Evolutionary conservation across 1,140 invertebrate species (phyloP).

Genomic region (Lethocerus indicus): DNA sequence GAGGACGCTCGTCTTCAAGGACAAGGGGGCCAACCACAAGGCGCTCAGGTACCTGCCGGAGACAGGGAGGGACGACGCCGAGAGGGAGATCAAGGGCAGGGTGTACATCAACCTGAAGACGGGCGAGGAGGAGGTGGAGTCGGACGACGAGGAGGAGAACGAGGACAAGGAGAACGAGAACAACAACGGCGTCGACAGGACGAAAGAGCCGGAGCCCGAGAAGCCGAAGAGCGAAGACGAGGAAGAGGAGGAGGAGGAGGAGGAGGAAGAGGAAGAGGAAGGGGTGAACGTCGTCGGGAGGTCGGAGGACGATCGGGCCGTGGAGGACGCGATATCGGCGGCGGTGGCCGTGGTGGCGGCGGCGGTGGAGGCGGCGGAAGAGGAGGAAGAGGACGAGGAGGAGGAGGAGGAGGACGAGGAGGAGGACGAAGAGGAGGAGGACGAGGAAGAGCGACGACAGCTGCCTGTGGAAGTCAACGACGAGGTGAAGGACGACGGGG

Average conservation of each 20-base stretch:
- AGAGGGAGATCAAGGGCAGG: conserved; percentile 24
- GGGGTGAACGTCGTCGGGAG: background rate
- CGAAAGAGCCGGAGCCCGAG: background rate
- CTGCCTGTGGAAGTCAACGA: no score
- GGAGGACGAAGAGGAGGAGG: no score
- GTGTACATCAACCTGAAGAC: conserved; percentile 35
- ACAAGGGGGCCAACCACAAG: conserved; percentile 21
- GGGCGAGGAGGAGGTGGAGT: conserved; percentile 27
- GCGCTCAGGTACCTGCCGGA: conserved; percentile 17
- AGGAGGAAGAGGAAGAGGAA: background rate
- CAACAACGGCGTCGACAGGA: conserved; percentile 1
- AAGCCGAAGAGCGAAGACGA: conserved; percentile 7
- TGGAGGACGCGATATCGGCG: background rate
- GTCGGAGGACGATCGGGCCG: background rate
- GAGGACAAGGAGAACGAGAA: conserved; percentile 3
- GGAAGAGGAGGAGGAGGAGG: conserved; percentile 1
- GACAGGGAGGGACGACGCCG: conserved; percentile 12
- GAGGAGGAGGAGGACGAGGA: no score
- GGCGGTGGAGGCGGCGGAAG: no score
- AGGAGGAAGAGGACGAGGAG: no score
- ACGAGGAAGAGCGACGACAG: no score
- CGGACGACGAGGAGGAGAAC: conserved; percentile 9
- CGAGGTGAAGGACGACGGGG: no score
- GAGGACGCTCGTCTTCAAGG: conserved; percentile 26
- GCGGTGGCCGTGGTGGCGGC: background rate